These are phyloP conservation scores for Aplodontia rufa DNA, from an alignment of 2,113 vertebrate genomes.

Conservation along the genomic window DNA sequence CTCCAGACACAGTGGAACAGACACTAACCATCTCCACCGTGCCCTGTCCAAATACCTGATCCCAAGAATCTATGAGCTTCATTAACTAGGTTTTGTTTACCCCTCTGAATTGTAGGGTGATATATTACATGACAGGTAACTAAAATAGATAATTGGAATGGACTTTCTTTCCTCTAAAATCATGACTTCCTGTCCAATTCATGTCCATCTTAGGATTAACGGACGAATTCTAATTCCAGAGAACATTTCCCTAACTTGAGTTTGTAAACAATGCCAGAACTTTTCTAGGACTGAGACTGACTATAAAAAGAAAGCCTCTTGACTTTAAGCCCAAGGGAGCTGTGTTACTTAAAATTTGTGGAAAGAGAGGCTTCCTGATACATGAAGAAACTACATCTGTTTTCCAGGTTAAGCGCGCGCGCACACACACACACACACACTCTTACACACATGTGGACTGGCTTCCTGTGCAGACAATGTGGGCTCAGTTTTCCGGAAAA, in stretches of 20 bases:
- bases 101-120: neutral
- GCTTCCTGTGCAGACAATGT: slow-evolving; percentile 53
- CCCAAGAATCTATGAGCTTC: neutral
- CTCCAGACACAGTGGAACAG: neutral
- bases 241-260: neutral
- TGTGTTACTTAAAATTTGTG: slow-evolving; percentile 35
- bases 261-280: slow-evolving; percentile 11
- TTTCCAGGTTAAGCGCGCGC: slow-evolving; percentile 17
- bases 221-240: neutral
- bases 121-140: neutral
- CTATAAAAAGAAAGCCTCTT: slow-evolving; percentile 26
- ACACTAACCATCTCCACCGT: neutral
- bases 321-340: slow-evolving; percentile 40
- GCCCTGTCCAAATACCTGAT: neutral
- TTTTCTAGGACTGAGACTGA: neutral
- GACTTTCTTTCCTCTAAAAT: neutral
- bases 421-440: neutral
- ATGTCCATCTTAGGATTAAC: neutral
- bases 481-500: neutral
- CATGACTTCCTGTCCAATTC: neutral
- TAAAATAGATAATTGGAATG: neutral
- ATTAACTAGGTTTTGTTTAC: neutral
- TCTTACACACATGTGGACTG: neutral
- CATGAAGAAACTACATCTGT: slow-evolving; percentile 44
- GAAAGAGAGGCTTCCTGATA: slow-evolving; percentile 51